phyloP scores from a whole-genome alignment of 2,113 vertebrate genomes.

The Eupsittula cactorum region DNA sequence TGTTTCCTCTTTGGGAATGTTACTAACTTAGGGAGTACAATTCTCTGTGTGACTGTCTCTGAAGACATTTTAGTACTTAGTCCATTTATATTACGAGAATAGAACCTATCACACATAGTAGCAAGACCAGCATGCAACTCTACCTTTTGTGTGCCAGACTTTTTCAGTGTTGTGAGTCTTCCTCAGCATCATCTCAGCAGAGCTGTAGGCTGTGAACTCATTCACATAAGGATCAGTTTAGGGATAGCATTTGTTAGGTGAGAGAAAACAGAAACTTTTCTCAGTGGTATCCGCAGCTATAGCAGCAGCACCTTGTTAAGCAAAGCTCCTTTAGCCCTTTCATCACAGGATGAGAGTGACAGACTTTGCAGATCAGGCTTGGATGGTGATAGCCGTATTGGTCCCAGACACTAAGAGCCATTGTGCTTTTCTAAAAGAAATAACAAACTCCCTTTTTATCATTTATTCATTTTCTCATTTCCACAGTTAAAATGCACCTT shows the following conservation, averaged over 20 bases:
- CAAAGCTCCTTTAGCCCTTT: not conserved
- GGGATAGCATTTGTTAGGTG: fast-evolving
- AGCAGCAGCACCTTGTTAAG: not conserved
- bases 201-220: not conserved
- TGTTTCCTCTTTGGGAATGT: not conserved
- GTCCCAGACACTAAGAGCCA: not conserved
- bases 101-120: not conserved
- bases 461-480: not conserved
- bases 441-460: not conserved
- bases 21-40: not conserved
- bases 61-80: not conserved
- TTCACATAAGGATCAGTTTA: not conserved
- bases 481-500: not conserved
- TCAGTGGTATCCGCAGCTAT: fast-evolving
- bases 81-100: not conserved
- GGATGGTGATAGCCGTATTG: fast-evolving
- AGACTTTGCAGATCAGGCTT: not conserved
- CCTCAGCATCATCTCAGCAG: not conserved
- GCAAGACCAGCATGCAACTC: not conserved
- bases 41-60: not conserved
- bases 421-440: not conserved
- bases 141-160: not conserved
- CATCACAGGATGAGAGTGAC: not conserved
- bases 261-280: not conserved
- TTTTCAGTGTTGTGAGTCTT: not conserved